These are phyloP conservation scores for Matsumyia berberina DNA, from an alignment of 2,888 invertebrate species.

Conservation along the genomic window DNA sequence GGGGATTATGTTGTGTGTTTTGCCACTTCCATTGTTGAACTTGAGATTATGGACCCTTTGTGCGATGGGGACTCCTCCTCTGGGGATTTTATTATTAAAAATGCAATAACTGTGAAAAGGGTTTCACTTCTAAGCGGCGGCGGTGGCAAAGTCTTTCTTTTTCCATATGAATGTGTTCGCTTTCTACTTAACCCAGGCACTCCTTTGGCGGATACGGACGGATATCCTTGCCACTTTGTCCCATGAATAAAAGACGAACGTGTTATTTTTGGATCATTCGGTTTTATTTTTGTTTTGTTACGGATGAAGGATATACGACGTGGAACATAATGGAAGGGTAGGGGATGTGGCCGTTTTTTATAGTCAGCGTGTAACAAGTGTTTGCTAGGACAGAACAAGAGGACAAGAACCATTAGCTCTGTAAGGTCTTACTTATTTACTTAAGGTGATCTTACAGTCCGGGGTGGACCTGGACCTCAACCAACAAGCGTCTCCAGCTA, in stretches of 20 bases:
- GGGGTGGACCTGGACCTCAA: too few relatives aligned
- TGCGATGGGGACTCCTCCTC: too few relatives aligned
- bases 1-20: conserved; percentile 15
- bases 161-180: not conserved
- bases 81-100: conserved; percentile 54
- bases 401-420: too few relatives aligned
- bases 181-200: not conserved
- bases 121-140: conserved; percentile 32
- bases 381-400: not conserved
- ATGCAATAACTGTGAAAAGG: conserved; percentile 60
- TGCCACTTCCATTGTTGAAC: conserved; percentile 44
- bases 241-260: conserved; percentile 53
- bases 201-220: conserved; percentile 25
- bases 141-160: not conserved
- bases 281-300: conserved; percentile 30
- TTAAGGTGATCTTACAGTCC: too few relatives aligned
- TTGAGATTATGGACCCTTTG: conserved; percentile 37
- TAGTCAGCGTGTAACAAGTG: not conserved
- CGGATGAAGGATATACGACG: conserved; percentile 12
- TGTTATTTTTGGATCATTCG: conserved; percentile 54
- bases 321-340: conserved; percentile 17
- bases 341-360: not conserved
- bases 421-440: too few relatives aligned
- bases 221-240: conserved; percentile 25
- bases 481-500: too few relatives aligned